A percentile compares a stretch with the other conserved stretches of the same genome.
phyloP scores from a whole-genome alignment of 1,140 invertebrate species.

The Nasonia longicornis region DNA sequence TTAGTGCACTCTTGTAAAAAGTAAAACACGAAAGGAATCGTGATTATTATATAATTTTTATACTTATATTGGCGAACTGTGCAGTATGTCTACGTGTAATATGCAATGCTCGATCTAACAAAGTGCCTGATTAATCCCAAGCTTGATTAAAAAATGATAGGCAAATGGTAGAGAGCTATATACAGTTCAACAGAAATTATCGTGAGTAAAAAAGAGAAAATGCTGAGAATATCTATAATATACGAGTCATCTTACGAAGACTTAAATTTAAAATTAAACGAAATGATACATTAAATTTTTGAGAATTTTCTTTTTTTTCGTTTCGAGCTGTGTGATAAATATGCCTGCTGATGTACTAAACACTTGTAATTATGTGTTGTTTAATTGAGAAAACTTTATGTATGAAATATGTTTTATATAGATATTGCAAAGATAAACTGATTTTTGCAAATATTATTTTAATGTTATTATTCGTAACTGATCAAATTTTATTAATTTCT shows the following conservation, averaged over 20 bases:
- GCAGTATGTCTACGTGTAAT: constrained; percentile 17
- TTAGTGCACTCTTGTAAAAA: constrained; percentile 7
- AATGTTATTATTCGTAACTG: background rate
- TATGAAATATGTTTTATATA: background rate
- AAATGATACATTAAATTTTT: background rate
- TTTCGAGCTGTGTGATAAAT: background rate
- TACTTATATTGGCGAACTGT: constrained; percentile 12
- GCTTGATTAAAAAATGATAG: constrained; percentile 16
- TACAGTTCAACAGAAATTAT: background rate
- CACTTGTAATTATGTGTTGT: background rate
- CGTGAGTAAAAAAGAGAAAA: background rate
- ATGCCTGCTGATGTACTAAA: constrained; percentile 11
- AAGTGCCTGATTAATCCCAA: constrained; percentile 44
- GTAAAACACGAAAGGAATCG: background rate
- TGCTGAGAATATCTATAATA: too few relatives aligned
- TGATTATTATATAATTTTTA: constrained; percentile 39
- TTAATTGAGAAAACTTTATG: background rate
- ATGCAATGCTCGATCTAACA: constrained; percentile 6
- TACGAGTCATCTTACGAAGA: background rate
- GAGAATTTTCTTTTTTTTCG: background rate
- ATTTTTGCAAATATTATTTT: too few relatives aligned
- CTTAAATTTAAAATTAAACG: background rate
- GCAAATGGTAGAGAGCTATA: background rate
- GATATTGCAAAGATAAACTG: background rate
- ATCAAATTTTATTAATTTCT: background rate